A percentile compares a stretch with the other conserved stretches of the same genome.
Evolutionary conservation across 2,888 invertebrate species (phyloP).

Genomic region (Aporophyla lueneburgensis): DNA sequence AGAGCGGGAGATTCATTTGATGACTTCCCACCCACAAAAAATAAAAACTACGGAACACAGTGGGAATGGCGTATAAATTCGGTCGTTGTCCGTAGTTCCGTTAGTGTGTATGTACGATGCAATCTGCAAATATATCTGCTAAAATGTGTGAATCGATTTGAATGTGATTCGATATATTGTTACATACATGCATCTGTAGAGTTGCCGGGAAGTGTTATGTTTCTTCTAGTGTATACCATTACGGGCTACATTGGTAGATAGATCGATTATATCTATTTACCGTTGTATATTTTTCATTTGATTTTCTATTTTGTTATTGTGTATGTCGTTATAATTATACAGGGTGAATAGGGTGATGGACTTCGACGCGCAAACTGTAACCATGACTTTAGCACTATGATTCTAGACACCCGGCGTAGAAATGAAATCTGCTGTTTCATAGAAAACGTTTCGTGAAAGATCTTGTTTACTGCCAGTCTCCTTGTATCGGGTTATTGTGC

Average conservation of each 20-base stretch:
- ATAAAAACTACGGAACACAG: neutral
- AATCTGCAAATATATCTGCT: slow-evolving; percentile 10
- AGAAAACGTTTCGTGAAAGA: too few relatives aligned
- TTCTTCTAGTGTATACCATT: neutral
- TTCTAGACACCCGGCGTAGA: too few relatives aligned
- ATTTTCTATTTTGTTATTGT: too few relatives aligned
- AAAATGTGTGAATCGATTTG: slow-evolving; percentile 17
- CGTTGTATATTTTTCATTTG: neutral
- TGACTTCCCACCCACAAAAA: too few relatives aligned
- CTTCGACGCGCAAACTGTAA: too few relatives aligned
- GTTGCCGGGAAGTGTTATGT: neutral
- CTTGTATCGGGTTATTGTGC: too few relatives aligned
- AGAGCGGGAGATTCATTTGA: too few relatives aligned
- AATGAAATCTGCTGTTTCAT: too few relatives aligned
- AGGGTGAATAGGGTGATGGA: too few relatives aligned
- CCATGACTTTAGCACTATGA: too few relatives aligned
- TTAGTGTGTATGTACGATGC: slow-evolving; percentile 1
- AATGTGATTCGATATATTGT: neutral
- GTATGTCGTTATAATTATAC: too few relatives aligned
- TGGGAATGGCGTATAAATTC: slow-evolving; percentile 8
- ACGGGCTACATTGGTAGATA: neutral
- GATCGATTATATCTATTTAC: neutral
- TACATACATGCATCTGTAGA: neutral
- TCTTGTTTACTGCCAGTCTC: too few relatives aligned
- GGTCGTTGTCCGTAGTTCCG: slow-evolving; percentile 6